These are phyloP conservation scores for Chymomyza amoena DNA, from an alignment of 2,888 invertebrate species.

Conservation along the genomic window DNA sequence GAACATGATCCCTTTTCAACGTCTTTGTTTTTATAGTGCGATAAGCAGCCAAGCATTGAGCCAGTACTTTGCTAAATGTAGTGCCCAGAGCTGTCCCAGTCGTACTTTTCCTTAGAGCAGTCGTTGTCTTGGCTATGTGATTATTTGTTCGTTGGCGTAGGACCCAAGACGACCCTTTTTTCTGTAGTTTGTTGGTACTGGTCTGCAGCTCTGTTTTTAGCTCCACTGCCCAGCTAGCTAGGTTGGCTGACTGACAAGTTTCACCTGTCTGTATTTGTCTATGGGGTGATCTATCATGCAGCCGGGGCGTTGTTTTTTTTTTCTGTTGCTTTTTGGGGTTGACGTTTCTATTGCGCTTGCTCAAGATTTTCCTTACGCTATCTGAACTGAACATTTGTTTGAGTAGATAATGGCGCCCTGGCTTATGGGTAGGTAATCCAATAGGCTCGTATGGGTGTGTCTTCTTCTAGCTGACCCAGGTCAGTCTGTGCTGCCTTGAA, in stretches of 20 bases:
- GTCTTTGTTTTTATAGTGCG: conserved; percentile 67
- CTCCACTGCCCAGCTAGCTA: conserved; percentile 15
- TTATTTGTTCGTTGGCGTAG: conserved; percentile 55
- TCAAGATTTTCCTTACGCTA: conserved; percentile 1
- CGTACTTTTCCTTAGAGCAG: conserved; percentile 1
- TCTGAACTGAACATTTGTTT: conserved; percentile 67
- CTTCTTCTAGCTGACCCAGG: conserved; percentile 46
- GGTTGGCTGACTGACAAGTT: conserved; percentile 71
- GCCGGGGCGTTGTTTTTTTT: conserved; percentile 24
- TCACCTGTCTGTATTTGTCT: conserved; percentile 72
- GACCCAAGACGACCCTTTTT: conserved; percentile 57
- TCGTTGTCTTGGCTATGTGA: conserved; percentile 32
- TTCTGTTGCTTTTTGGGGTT: conserved; percentile 32
- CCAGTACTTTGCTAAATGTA: conserved; percentile 28
- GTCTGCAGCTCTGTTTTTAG: neutral
- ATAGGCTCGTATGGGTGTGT: conserved; percentile 35
- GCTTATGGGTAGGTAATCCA: neutral
- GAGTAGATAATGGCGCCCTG: conserved; percentile 60
- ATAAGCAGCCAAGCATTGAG: conserved; percentile 50
- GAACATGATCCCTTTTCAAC: conserved; percentile 54
- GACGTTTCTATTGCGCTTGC: conserved; percentile 67
- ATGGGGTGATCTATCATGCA: conserved; percentile 68
- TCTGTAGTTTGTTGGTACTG: conserved; percentile 10
- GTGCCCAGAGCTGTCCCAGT: conserved; percentile 18
- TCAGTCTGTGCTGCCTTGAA: conserved; percentile 38